These are phyloP conservation scores for Euglossa dilemma DNA, from an alignment of 1,140 invertebrate species.

Conservation along the genomic window DNA sequence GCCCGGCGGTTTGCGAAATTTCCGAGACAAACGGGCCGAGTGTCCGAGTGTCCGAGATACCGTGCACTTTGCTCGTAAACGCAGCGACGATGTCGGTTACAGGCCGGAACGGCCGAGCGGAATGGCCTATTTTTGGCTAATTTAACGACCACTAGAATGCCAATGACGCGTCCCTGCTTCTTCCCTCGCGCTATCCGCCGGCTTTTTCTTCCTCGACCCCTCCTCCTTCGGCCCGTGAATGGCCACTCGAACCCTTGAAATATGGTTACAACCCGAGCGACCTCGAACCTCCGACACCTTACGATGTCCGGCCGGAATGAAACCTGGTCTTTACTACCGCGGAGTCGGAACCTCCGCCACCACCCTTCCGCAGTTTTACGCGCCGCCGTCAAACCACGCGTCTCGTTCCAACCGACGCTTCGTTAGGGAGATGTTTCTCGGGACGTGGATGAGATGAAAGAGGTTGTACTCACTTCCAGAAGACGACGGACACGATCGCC, in stretches of 20 bases:
- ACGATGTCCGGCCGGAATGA: constrained; percentile 52
- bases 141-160: constrained; percentile 49
- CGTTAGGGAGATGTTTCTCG: no score
- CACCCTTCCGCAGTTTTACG: constrained; percentile 19
- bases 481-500: constrained; percentile 88
- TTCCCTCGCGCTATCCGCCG: not conserved
- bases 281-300: constrained; percentile 43
- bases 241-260: constrained; percentile 58
- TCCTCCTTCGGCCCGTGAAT: not conserved
- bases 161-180: not conserved
- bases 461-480: constrained; percentile 90
- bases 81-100: constrained; percentile 27
- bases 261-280: constrained; percentile 53
- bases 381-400: not conserved
- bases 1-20: not conserved
- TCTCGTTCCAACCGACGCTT: no score
- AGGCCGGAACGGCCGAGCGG: not conserved
- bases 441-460: no score
- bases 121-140: constrained; percentile 52
- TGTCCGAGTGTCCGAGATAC: not conserved
- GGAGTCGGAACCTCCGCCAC: not conserved
- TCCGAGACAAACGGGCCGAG: not conserved
- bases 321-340: constrained; percentile 54
- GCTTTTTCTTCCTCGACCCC: not conserved
- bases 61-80: not conserved